Conservation (phyloP, 1,140 invertebrate species). For the Rhynchophorus ferrugineus region DNA sequence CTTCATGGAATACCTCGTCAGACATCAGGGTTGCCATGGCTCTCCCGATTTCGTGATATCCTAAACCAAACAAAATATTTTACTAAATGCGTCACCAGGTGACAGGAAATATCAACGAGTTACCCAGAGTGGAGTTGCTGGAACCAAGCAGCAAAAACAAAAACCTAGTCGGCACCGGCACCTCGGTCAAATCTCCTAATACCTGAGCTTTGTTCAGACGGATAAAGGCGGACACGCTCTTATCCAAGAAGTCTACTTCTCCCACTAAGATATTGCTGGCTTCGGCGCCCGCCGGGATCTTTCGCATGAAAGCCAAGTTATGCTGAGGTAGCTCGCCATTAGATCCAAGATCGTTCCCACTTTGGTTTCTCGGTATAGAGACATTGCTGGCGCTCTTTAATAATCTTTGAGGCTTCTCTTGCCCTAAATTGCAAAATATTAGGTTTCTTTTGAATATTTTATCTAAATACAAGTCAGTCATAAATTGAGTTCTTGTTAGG, state of each 20-base stretch:
- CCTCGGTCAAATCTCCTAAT: slow-evolving; percentile 93
- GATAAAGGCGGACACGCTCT: slow-evolving; percentile 86
- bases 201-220: slow-evolving; percentile 81
- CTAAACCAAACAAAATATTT: slow-evolving; percentile 30
- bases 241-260: slow-evolving; percentile 92
- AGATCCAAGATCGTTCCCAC: slow-evolving; percentile 53
- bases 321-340: slow-evolving; percentile 58
- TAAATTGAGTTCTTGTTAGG: too few relatives aligned
- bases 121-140: slow-evolving; percentile 45
- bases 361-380: slow-evolving; percentile 72
- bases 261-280: slow-evolving; percentile 96
- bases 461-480: too few relatives aligned
- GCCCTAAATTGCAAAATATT: slow-evolving; percentile 8
- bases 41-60: slow-evolving; percentile 95
- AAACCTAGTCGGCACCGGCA: slow-evolving; percentile 91
- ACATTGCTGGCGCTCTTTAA: slow-evolving; percentile 70
- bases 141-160: slow-evolving; percentile 93
- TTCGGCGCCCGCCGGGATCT: slow-evolving; percentile 94
- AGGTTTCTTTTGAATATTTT: too few relatives aligned
- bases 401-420: slow-evolving; percentile 46
- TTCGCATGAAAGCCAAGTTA: slow-evolving; percentile 93
- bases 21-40: slow-evolving; percentile 99
- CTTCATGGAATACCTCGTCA: slow-evolving; percentile 99
- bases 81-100: not conserved
- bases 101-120: not conserved